phyloP scores from a whole-genome alignment of 2,113 vertebrate genomes.

The Syrmaticus mikado region DNA sequence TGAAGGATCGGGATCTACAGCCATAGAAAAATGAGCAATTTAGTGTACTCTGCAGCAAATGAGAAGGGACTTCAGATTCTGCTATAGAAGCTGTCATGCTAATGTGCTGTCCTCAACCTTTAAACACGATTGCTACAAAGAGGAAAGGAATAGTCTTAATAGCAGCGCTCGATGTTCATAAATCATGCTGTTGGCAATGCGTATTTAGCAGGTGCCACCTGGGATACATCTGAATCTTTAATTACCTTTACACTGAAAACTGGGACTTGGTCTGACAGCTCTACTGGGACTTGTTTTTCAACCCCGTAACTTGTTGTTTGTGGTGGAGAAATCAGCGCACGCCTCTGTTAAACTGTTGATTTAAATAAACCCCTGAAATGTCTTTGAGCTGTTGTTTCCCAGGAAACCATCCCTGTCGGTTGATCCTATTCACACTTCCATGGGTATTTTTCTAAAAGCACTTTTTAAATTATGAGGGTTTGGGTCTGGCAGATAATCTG shows the following conservation, averaged over 20 bases:
- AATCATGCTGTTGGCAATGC: neutral
- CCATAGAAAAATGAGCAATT: neutral
- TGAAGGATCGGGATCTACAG: neutral
- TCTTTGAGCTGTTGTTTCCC: slow-evolving; percentile 9
- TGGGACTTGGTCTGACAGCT: neutral
- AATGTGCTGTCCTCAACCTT: neutral
- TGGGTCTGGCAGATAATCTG: neutral
- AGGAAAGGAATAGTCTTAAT: neutral
- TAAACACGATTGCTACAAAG: neutral
- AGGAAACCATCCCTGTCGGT: neutral
- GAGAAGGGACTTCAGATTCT: neutral
- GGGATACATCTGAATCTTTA: neutral
- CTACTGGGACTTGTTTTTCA: neutral
- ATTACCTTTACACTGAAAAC: neutral
- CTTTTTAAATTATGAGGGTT: neutral
- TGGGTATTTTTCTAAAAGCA: neutral
- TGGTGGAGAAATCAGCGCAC: neutral
- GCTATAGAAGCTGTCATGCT: neutral
- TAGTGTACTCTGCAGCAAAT: neutral
- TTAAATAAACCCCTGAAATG: neutral
- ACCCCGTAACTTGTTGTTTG: neutral
- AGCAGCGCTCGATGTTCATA: neutral
- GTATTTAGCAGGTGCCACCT: neutral
- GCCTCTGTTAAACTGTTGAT: neutral
- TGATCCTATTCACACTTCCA: neutral